A percentile compares a stretch with the other conserved stretches of the same genome.
These are phyloP conservation scores for Aricia artaxerxes DNA, from an alignment of 2,888 invertebrate genomes.

Conservation along the genomic window DNA sequence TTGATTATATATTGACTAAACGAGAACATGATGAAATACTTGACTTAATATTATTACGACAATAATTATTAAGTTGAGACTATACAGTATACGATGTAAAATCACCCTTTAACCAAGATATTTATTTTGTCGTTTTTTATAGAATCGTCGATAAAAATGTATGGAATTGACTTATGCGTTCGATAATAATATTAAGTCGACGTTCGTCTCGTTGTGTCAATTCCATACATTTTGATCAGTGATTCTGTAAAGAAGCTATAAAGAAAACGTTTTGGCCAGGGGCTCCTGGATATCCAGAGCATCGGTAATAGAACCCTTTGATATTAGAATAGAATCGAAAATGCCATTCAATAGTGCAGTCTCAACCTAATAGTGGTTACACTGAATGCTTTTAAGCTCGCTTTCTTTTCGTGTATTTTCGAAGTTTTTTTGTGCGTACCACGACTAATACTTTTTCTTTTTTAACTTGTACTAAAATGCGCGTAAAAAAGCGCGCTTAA, in stretches of 20 bases:
- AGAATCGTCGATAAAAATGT: no score
- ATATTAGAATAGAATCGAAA: neutral
- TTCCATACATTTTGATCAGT: no score
- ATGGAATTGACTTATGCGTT: no score
- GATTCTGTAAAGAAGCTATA: no score
- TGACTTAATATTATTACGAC: neutral
- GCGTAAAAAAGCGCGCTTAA: neutral
- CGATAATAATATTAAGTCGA: no score
- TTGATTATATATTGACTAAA: neutral
- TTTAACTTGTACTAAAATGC: neutral
- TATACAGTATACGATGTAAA: neutral
- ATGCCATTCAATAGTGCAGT: neutral
- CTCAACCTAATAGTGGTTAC: neutral
- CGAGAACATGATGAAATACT: constrained; percentile 2
- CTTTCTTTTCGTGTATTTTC: neutral
- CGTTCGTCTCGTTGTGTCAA: no score
- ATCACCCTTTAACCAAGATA: no score
- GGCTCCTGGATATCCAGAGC: no score
- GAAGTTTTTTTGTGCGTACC: neutral
- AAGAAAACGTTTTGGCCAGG: no score
- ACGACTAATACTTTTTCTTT: neutral
- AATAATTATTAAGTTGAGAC: neutral
- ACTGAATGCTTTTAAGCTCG: neutral
- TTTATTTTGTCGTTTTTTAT: no score
- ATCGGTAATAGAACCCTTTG: no score